phyloP scores from a whole-genome alignment of 2,113 vertebrate genomes.

The Dendropsophus ebraccatus region DNA sequence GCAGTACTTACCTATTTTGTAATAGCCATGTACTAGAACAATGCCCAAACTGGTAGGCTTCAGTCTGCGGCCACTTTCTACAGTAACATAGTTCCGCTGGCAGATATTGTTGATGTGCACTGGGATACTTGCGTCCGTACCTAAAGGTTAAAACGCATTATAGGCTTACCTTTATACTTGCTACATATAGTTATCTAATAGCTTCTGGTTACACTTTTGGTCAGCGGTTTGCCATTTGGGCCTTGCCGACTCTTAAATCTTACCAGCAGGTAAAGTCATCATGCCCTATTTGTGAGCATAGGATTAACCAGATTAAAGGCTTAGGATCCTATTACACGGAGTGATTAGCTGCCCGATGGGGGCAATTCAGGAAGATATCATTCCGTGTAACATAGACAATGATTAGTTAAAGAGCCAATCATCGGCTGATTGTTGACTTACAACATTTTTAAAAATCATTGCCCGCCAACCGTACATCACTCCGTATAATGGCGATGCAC shows the following conservation, averaged over 20 bases:
- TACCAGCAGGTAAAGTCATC: not conserved
- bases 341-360: too few species aligned
- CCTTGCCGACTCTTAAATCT: not conserved
- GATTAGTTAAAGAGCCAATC: too few species aligned
- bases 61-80: constrained; percentile 91
- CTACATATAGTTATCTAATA: not conserved
- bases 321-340: too few species aligned
- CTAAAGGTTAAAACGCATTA: constrained; percentile 68
- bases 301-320: not conserved
- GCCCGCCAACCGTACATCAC: too few species aligned
- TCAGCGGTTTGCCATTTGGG: not conserved
- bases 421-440: too few species aligned
- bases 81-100: constrained; percentile 94
- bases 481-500: too few species aligned
- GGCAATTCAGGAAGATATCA: too few species aligned
- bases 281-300: not conserved
- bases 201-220: not conserved
- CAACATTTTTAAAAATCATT: too few species aligned
- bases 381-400: too few species aligned
- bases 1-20: constrained; percentile 86
- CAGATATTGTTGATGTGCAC: constrained; percentile 98
- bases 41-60: constrained; percentile 96
- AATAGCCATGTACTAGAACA: constrained; percentile 96
- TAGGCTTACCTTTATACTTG: not conserved
- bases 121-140: constrained; percentile 96